phyloP scores from a whole-genome alignment of 2,113 vertebrate species.

The Caranx melampygus region DNA sequence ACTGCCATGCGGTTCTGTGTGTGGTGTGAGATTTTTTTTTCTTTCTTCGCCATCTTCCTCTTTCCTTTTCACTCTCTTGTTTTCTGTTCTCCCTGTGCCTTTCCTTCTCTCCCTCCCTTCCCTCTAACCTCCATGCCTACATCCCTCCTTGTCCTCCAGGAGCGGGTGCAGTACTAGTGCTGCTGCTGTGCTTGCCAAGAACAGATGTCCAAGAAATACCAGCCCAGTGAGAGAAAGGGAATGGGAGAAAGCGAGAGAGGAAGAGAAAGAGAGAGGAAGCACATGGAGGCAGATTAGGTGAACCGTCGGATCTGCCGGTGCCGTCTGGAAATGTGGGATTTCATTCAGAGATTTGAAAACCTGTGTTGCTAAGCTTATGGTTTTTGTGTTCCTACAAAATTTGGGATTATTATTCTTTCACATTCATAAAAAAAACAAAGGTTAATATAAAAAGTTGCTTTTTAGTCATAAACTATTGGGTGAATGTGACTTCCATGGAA shows the following conservation, averaged over 20 bases:
- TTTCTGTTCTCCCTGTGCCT: constrained; percentile 54
- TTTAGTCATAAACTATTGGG: neutral
- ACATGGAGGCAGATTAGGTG: constrained; percentile 80
- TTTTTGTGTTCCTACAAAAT: constrained; percentile 71
- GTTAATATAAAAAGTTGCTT: constrained; percentile 21
- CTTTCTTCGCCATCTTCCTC: constrained; percentile 10
- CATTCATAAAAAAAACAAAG: constrained; percentile 30
- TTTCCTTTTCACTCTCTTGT: constrained; percentile 54
- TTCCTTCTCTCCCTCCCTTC: constrained; percentile 25
- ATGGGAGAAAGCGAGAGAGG: constrained; percentile 43
- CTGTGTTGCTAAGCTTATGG: constrained; percentile 73
- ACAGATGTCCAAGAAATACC: constrained; percentile 86
- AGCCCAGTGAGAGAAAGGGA: constrained; percentile 72
- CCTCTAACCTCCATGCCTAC: constrained; percentile 61
- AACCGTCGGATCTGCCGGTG: constrained; percentile 74
- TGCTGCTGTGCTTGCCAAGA: constrained; percentile 77
- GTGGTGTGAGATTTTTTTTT: constrained; percentile 22
- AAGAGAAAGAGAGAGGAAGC: constrained; percentile 66
- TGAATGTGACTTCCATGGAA: neutral
- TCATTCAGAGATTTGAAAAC: constrained; percentile 72
- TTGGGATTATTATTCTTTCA: constrained; percentile 61
- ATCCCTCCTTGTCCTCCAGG: constrained; percentile 71
- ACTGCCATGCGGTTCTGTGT: constrained; percentile 48
- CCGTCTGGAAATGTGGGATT: constrained; percentile 77
- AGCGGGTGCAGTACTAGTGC: constrained; percentile 65